Evolutionary conservation across 1,140 invertebrate species (phyloP), one percentile per base, ranked within the genome.

Genomic region (Meloidogyne chitwoodi): DNA sequence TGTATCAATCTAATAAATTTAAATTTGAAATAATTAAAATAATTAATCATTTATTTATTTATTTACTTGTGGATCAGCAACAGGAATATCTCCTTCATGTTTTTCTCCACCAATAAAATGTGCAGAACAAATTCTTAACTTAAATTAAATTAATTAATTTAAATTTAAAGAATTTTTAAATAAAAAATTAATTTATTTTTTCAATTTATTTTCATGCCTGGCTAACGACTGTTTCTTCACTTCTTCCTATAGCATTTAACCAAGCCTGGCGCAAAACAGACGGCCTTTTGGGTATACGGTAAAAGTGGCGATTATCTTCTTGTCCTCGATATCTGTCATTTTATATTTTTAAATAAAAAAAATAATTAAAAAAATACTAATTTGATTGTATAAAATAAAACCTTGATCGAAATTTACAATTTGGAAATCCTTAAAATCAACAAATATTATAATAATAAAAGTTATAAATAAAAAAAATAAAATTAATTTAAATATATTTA

Each of bases 151-250:
- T 65, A 41, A 44, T 63, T 29, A 34, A 27, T 38, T 8, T 31
- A 19, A 64, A 3, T 62, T 5, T 16, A 63, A 26, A 31, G n/a
- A 19, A 29, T 19, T 29, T 72, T 24, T 26, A 56, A 38, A 41
- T 16, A n/a, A 11, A 22, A 22, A 68, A 8, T 34, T 34, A 19
- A 14, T 16, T 24, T 16, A 3, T 68, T 38, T 38, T 4, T 38
- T 68, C n/a, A 16, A n/a, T 56, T 56, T 56, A 56, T 29, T 38
- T 68, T 2, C 24, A 29, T 77, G 85, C 87, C 86, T 88, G 87
- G 79, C 87, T 88, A 65, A 88, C 87, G 65, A 88, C 88, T 19
- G 87, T 88, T 77, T 88, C 88, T 66, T 88, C 87, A n/a, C 87
- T 88, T 62, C 88, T 76, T 72, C 87, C 87, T 67, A 88, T 88